Conservation (phyloP, 2,113 vertebrate species). For the Triplophysa dalaica region DNA sequence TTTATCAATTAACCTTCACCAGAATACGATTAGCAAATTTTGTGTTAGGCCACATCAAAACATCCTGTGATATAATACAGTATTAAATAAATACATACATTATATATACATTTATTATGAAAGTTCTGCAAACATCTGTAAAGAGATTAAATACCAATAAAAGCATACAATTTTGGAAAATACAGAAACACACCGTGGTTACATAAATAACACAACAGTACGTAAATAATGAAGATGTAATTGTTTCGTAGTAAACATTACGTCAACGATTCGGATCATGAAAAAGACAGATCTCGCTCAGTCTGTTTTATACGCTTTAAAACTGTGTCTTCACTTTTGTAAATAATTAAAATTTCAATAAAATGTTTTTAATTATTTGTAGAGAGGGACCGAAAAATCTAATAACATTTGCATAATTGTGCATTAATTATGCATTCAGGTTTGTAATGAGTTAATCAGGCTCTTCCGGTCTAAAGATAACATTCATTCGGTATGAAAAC, state of each 20-base stretch:
- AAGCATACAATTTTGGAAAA: too few species aligned
- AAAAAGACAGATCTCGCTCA: background rate
- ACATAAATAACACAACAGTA: too few species aligned
- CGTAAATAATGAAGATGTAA: background rate
- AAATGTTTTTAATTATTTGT: slow-evolving; percentile 73
- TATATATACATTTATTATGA: too few species aligned
- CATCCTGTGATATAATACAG: too few species aligned
- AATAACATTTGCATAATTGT: slow-evolving; percentile 77
- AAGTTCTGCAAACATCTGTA: too few species aligned
- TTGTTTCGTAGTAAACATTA: background rate
- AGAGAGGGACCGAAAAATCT: slow-evolving; percentile 70
- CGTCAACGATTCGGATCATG: slow-evolving; percentile 14
- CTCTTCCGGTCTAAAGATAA: slow-evolving; percentile 46
- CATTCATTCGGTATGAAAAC: slow-evolving; percentile 50
- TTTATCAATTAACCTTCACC: too few species aligned
- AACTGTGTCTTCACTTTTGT: slow-evolving; percentile 64
- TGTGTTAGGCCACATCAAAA: too few species aligned
- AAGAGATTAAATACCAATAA: too few species aligned
- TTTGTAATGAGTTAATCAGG: slow-evolving; percentile 74
- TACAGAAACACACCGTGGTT: too few species aligned
- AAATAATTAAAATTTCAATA: slow-evolving; percentile 77
- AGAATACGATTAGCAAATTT: too few species aligned
- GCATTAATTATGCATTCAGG: slow-evolving; percentile 77
- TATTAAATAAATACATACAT: too few species aligned
- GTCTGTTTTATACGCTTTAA: slow-evolving; percentile 36